Evolutionary conservation across 2,797 vertebrate species (phyloP).

Genomic region (Danio jaintianensis): DNA sequence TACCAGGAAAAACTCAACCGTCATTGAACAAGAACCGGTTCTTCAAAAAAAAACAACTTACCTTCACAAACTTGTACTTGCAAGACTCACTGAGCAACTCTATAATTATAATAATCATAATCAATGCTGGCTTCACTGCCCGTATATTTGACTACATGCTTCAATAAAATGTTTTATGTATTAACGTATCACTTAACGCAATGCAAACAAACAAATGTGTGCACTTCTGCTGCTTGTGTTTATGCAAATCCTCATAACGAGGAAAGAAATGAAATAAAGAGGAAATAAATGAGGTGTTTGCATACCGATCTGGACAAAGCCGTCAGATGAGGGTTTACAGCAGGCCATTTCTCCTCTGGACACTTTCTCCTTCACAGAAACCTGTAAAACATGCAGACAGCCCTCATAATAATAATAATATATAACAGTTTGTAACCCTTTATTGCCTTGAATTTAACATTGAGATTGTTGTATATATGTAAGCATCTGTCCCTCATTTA

Average conservation of each 20-base stretch:
- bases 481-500: too few species aligned
- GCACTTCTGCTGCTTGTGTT: conserved; percentile 13
- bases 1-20: background rate
- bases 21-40: conserved; percentile 2
- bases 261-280: background rate
- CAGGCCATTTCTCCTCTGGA: conserved; percentile 59
- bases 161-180: too few species aligned
- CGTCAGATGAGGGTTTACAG: conserved; percentile 67
- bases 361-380: conserved; percentile 51
- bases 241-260: conserved; percentile 32
- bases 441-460: too few species aligned
- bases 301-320: conserved; percentile 78
- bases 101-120: background rate
- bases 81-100: background rate
- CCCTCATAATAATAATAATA: too few species aligned
- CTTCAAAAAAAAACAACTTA: background rate
- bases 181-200: background rate
- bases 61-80: background rate
- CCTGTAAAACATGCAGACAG: conserved; percentile 28
- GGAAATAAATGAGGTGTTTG: background rate
- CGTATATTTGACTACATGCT: background rate
- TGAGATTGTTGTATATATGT: too few species aligned
- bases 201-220: background rate
- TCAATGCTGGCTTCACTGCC: background rate
- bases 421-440: too few species aligned